Conservation (phyloP, 2,888 invertebrate genomes). For the Stenoptilia bipunctidactyla region DNA sequence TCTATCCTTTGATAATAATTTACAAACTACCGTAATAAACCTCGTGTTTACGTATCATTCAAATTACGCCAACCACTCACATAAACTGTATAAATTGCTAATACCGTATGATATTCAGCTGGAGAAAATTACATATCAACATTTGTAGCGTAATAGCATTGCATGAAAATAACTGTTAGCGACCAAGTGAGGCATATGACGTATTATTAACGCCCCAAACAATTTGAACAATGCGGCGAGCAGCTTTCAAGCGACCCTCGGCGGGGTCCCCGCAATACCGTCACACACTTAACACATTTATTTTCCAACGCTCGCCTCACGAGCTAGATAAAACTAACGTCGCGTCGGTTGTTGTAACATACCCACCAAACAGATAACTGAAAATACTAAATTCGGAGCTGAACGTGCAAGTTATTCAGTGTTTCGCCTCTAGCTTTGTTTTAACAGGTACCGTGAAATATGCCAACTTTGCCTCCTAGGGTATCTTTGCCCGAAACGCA, state of each 20-base stretch:
- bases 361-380: not conserved
- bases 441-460: no score
- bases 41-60: no score
- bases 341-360: not conserved
- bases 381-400: no score
- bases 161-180: constrained; percentile 35
- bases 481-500: no score
- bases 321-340: constrained; percentile 1
- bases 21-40: no score
- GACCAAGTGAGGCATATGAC: constrained; percentile 38
- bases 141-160: constrained; percentile 17
- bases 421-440: no score
- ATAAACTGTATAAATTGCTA: no score
- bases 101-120: no score
- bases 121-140: not conserved
- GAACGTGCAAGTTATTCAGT: no score
- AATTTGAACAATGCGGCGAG: constrained; percentile 43
- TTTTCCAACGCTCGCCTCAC: constrained; percentile 4
- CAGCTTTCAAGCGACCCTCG: constrained; percentile 31
- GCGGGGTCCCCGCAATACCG: constrained; percentile 16
- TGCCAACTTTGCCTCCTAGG: no score
- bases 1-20: no score
- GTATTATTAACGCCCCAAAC: constrained; percentile 50
- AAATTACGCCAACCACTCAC: no score
- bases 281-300: constrained; percentile 11